A percentile compares a stretch with the other conserved stretches of the same genome.
These are phyloP conservation scores for Panulirus ornatus DNA, from an alignment of 1,140 invertebrate genomes.

Conservation along the genomic window DNA sequence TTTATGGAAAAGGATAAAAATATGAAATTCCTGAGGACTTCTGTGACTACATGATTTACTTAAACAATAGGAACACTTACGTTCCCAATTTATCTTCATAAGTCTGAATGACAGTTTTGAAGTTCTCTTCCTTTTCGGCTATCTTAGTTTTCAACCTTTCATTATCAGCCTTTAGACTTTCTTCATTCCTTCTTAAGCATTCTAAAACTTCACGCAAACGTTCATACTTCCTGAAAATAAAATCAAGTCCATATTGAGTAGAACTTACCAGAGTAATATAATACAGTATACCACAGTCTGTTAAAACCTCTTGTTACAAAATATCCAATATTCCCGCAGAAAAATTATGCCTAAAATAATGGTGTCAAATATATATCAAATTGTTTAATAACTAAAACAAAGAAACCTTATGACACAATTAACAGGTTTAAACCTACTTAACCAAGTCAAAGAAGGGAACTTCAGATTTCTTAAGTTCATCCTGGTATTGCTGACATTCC, in stretches of 20 bases:
- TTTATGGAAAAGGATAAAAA: no score
- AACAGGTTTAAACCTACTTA: slow-evolving; percentile 45
- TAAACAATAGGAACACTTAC: no score
- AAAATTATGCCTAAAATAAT: no score
- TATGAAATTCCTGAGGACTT: no score
- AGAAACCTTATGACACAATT: neutral
- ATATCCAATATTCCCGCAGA: no score
- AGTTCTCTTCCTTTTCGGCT: slow-evolving; percentile 35
- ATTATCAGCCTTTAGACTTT: slow-evolving; percentile 27
- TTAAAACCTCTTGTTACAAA: no score
- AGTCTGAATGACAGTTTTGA: slow-evolving; percentile 29
- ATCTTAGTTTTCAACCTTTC: slow-evolving; percentile 32
- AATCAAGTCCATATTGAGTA: no score
- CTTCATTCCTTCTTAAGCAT: slow-evolving; percentile 34
- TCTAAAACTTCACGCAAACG: slow-evolving; percentile 45
- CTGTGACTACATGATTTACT: no score
- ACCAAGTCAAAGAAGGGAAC: slow-evolving; percentile 59
- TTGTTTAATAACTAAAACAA: no score
- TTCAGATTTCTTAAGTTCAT: slow-evolving; percentile 58
- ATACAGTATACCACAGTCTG: no score
- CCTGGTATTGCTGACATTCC: slow-evolving; percentile 34
- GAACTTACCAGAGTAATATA: no score
- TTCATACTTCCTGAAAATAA: slow-evolving; percentile 47
- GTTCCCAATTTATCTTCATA: slow-evolving; percentile 52
- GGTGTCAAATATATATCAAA: no score